phyloP scores from a whole-genome alignment of 2,113 vertebrate genomes.

The Odobenus rosmarus region DNA sequence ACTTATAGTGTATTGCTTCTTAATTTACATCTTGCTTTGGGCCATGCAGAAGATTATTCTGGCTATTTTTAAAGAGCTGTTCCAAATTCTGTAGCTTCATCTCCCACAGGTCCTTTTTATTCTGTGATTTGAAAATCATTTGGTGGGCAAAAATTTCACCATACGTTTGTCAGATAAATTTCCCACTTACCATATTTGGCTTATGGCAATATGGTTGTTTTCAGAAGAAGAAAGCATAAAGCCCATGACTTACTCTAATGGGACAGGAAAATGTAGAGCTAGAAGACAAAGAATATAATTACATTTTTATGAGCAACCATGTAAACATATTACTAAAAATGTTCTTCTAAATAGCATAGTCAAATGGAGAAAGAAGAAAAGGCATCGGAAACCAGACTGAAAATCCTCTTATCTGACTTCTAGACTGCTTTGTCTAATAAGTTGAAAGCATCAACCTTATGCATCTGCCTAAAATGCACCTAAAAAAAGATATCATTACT shows the following conservation, averaged over 20 bases:
- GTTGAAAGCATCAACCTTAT: not conserved
- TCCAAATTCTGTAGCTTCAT: conserved; percentile 82
- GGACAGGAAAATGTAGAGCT: conserved; percentile 71
- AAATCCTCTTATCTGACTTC: conserved; percentile 26
- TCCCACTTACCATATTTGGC: conserved; percentile 78
- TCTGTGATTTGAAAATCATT: conserved; percentile 81
- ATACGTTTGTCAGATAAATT: conserved; percentile 82
- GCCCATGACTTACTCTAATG: conserved; percentile 79
- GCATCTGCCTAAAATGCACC: not conserved
- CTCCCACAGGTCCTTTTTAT: conserved; percentile 80
- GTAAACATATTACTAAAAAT: conserved; percentile 74
- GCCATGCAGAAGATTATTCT: conserved; percentile 79
- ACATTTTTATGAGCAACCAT: conserved; percentile 78
- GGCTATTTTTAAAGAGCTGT: conserved; percentile 78
- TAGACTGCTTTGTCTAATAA: conserved; percentile 22
- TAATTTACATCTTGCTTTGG: conserved; percentile 86
- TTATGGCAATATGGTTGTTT: conserved; percentile 73
- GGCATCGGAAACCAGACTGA: conserved; percentile 48
- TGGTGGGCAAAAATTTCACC: conserved; percentile 79
- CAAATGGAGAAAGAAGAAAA: conserved; percentile 59
- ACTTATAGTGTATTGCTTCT: conserved; percentile 81
- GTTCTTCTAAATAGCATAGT: conserved; percentile 67
- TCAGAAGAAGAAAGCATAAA: conserved; percentile 69
- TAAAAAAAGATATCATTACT: conserved; percentile 50
- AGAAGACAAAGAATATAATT: conserved; percentile 80